A percentile compares a stretch with the other conserved stretches of the same genome.
phyloP scores from a whole-genome alignment of 2,888 invertebrate species.

The Eurytoma californica region DNA sequence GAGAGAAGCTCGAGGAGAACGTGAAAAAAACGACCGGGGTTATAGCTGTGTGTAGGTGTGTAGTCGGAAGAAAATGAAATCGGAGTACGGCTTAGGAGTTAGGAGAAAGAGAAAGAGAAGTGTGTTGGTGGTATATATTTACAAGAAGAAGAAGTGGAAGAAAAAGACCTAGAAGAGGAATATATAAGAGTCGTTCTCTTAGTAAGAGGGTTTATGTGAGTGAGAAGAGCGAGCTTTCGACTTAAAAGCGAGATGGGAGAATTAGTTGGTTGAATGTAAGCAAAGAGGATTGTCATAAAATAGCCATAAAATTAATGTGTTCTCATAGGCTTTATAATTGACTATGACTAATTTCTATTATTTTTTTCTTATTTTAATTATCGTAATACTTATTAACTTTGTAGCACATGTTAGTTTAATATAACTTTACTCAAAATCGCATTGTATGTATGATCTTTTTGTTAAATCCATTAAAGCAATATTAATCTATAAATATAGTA shows the following conservation, averaged over 20 bases:
- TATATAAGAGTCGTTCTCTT: neutral
- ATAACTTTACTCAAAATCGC: too few species aligned
- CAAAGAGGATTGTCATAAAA: neutral
- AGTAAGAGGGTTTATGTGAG: neutral
- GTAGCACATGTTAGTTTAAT: too few species aligned
- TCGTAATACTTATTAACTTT: too few species aligned
- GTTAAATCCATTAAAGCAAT: too few species aligned
- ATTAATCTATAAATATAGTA: too few species aligned
- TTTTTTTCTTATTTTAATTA: too few species aligned
- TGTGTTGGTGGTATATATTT: neutral
- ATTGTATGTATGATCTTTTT: too few species aligned
- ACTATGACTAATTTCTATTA: too few species aligned
- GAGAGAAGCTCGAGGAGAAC: constrained; percentile 41
- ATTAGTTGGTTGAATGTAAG: constrained; percentile 22
- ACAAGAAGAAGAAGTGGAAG: neutral
- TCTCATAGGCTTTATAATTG: too few species aligned
- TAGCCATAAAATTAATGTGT: too few species aligned
- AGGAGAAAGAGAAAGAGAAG: neutral
- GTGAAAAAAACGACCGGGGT: constrained; percentile 41
- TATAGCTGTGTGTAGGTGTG: neutral
- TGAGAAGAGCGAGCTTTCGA: constrained; percentile 12
- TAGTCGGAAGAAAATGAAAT: constrained; percentile 5
- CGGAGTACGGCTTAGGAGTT: neutral
- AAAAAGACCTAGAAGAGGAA: neutral
- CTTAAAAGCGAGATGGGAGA: constrained; percentile 7